Evolutionary conservation across 2,888 invertebrate species (phyloP).

Genomic region (Cheilosia scutellata): DNA sequence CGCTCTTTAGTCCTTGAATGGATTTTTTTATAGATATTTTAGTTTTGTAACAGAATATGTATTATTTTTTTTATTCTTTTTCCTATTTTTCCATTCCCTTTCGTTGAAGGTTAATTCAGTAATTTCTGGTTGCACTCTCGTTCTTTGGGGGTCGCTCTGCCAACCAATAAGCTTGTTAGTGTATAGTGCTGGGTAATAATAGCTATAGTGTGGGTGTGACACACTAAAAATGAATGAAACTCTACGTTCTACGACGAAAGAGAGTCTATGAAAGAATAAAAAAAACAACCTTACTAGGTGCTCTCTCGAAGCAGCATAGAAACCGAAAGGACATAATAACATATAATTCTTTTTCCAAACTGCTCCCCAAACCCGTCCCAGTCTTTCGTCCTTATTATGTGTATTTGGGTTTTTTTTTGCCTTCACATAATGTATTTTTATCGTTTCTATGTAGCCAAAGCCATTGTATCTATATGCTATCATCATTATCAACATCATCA

Average conservation of each 20-base stretch:
- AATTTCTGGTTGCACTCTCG: constrained; percentile 73
- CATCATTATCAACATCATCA: constrained; percentile 62
- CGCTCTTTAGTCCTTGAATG: constrained; percentile 55
- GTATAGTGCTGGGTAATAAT: constrained; percentile 52
- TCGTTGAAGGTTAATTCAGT: constrained; percentile 76
- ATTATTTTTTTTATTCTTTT: constrained; percentile 58
- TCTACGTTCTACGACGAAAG: constrained; percentile 31
- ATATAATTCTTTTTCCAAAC: constrained; percentile 62
- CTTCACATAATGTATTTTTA: constrained; percentile 55
- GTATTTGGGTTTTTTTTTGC: constrained; percentile 32
- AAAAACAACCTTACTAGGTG: constrained; percentile 12
- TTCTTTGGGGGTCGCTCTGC: constrained; percentile 18
- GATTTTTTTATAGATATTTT: constrained; percentile 52
- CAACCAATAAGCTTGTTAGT: constrained; percentile 40
- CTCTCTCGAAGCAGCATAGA: constrained; percentile 44
- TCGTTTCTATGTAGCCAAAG: constrained; percentile 55
- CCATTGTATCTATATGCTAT: constrained; percentile 64
- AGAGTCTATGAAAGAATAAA: constrained; percentile 50
- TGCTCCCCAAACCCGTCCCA: not conserved
- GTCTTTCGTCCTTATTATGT: constrained; percentile 48
- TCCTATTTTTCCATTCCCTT: constrained; percentile 68
- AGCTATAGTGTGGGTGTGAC: constrained; percentile 57
- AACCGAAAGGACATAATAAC: constrained; percentile 73
- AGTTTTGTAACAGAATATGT: constrained; percentile 71
- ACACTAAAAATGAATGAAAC: constrained; percentile 74